Percentiles rank a stretch among this genome's conserved stretches.
Conservation (phyloP, 2,888 invertebrate genomes). For the Trissolcus japonicus region DNA sequence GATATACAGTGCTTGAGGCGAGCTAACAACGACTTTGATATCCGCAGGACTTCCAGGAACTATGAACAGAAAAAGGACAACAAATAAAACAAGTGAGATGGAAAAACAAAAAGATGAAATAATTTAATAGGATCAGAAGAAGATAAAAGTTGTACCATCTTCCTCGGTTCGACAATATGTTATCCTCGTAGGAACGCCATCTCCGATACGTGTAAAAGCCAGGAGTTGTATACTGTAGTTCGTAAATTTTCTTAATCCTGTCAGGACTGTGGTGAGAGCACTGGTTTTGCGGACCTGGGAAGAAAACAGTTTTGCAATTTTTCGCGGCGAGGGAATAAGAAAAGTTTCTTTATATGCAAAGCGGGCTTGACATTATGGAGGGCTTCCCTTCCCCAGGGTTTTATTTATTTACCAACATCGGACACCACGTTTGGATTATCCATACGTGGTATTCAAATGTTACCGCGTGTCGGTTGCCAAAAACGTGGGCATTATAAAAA, state of each 20-base stretch:
- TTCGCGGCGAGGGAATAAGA: constrained; percentile 1
- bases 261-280: constrained; percentile 83
- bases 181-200: constrained; percentile 83
- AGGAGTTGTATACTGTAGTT: constrained; percentile 89
- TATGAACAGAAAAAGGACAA: constrained; percentile 65
- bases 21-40: constrained; percentile 87
- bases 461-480: too few relatives aligned
- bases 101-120: neutral
- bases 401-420: too few relatives aligned
- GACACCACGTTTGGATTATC: neutral
- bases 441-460: constrained; percentile 26
- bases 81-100: too few relatives aligned
- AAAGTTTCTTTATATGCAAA: neutral
- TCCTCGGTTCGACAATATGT: constrained; percentile 87
- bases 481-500: neutral
- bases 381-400: too few relatives aligned
- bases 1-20: constrained; percentile 84
- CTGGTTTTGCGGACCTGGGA: constrained; percentile 80
- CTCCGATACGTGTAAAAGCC: constrained; percentile 87
- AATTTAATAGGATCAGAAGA: neutral
- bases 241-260: constrained; percentile 84
- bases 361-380: too few relatives aligned
- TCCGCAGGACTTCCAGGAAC: constrained; percentile 88
- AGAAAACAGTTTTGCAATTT: constrained; percentile 8
- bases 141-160: constrained; percentile 79